A percentile compares a stretch with the other conserved stretches of the same genome.
These are phyloP conservation scores for Meta bourneti DNA, from an alignment of 2,888 invertebrate species.

Conservation along the genomic window DNA sequence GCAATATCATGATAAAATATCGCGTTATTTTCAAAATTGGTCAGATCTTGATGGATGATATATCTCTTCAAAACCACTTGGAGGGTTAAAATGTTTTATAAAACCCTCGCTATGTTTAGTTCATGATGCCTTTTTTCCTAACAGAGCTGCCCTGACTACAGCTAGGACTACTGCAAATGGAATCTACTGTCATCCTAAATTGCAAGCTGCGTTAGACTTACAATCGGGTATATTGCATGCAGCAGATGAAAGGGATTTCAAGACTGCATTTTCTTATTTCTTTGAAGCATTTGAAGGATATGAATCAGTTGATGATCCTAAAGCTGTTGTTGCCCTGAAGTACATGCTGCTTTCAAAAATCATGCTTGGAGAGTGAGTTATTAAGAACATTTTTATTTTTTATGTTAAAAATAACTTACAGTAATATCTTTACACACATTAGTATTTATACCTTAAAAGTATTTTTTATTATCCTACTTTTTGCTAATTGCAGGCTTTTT, in stretches of 20 bases:
- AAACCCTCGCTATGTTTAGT: too few species aligned
- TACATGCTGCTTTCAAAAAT: slow-evolving; percentile 99
- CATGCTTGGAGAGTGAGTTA: slow-evolving; percentile 88
- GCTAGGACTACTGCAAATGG: slow-evolving; percentile 99
- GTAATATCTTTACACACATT: too few species aligned
- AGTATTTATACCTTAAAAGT: too few species aligned
- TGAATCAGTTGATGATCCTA: slow-evolving; percentile 94
- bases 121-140: slow-evolving; percentile 16
- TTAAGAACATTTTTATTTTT: not conserved
- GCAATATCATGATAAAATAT: too few species aligned
- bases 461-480: too few species aligned
- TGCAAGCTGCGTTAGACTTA: slow-evolving; percentile 97
- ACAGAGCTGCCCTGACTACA: slow-evolving; percentile 95
- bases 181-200: slow-evolving; percentile 99
- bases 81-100: too few species aligned
- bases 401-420: not conserved
- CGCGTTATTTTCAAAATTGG: too few species aligned
- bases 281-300: slow-evolving; percentile 99
- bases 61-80: too few species aligned
- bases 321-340: slow-evolving; percentile 96
- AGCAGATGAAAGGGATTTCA: slow-evolving; percentile 99
- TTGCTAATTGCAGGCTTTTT: not conserved
- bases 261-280: slow-evolving; percentile 99
- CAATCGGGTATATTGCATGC: slow-evolving; percentile 98
- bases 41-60: too few species aligned